Conservation (phyloP, 2,888 invertebrate genomes). For the Metellina segmentata region DNA sequence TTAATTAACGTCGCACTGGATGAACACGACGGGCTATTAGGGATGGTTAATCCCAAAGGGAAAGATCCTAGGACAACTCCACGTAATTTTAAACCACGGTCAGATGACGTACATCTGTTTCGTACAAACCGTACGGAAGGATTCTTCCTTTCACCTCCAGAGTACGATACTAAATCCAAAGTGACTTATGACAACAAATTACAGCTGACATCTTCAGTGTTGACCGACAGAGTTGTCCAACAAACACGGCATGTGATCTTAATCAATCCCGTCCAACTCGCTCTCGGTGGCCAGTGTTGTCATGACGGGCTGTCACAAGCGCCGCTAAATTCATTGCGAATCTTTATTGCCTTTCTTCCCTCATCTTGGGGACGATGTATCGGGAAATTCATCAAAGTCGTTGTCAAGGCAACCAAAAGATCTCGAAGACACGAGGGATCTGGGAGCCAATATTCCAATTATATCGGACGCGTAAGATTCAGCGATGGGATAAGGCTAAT, state of each 20-base stretch:
- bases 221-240: not conserved
- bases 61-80: no score
- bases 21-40: no score
- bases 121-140: not conserved
- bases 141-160: not conserved
- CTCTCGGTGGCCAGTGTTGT: not conserved
- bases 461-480: not conserved
- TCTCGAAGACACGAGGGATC: no score
- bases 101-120: no score
- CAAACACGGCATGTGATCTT: not conserved
- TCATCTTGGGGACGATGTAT: not conserved
- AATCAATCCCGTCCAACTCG: not conserved
- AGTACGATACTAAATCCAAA: no score
- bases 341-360: not conserved
- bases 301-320: not conserved
- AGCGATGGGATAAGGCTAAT: not conserved
- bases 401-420: not conserved
- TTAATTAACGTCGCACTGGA: no score
- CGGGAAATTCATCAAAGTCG: not conserved
- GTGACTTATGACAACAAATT: not conserved
- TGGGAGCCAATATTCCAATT: not conserved
- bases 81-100: no score
- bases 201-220: not conserved
- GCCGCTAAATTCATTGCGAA: not conserved
- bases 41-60: no score